phyloP scores from a whole-genome alignment of 2,888 invertebrate genomes.

The Cecidostiba fungosa region DNA sequence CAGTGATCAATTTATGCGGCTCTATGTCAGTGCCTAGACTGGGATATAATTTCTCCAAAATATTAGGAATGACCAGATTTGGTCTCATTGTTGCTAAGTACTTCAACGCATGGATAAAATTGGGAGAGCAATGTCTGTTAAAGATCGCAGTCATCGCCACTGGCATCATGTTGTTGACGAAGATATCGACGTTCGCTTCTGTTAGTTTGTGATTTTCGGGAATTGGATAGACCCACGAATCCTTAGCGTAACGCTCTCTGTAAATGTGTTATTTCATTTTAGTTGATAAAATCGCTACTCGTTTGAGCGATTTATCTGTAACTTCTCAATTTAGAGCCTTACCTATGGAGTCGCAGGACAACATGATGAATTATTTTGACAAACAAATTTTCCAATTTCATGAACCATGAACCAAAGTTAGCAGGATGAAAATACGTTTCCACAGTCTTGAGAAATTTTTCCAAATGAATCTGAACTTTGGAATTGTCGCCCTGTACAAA shows the following conservation, averaged over 20 bases:
- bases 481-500: constrained; percentile 85
- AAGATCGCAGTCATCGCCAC: constrained; percentile 91
- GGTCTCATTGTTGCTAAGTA: constrained; percentile 90
- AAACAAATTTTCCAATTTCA: constrained; percentile 84
- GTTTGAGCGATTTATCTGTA: background rate
- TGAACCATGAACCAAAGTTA: constrained; percentile 91
- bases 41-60: constrained; percentile 90
- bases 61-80: constrained; percentile 89
- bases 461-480: constrained; percentile 86
- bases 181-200: constrained; percentile 90
- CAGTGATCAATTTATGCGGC: constrained; percentile 90
- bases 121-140: constrained; percentile 83
- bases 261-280: constrained; percentile 37
- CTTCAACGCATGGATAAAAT: constrained; percentile 84
- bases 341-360: constrained; percentile 77
- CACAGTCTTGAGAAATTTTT: constrained; percentile 89
- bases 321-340: constrained; percentile 58
- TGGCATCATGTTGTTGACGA: constrained; percentile 89
- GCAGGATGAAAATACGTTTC: constrained; percentile 95
- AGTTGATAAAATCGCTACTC: background rate
- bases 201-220: constrained; percentile 87
- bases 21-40: constrained; percentile 93
- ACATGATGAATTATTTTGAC: constrained; percentile 6
- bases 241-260: constrained; percentile 84
- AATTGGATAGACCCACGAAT: constrained; percentile 86